Conservation (phyloP, 1,140 invertebrate genomes). For the Tetragnatha versicolor region DNA sequence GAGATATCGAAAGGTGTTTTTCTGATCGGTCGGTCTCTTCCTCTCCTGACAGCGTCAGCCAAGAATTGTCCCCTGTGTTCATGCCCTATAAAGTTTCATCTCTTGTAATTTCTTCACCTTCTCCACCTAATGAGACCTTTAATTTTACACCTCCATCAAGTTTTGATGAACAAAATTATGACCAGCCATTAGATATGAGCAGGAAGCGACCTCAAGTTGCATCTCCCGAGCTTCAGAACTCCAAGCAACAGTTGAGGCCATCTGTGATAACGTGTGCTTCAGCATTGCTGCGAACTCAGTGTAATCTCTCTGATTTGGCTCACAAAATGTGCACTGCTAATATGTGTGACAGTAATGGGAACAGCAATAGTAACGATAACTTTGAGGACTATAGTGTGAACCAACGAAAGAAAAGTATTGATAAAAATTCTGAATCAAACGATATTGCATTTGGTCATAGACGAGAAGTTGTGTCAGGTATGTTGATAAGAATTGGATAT, state of each 20-base stretch:
- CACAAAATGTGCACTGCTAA: conserved; percentile 35
- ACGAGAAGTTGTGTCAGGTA: conserved; percentile 56
- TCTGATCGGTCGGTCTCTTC: conserved; percentile 48
- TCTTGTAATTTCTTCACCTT: conserved; percentile 19
- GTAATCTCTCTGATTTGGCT: conserved; percentile 30
- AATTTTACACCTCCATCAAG: neutral
- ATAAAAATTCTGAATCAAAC: conserved; percentile 21
- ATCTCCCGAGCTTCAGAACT: neutral
- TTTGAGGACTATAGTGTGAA: neutral
- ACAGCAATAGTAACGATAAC: conserved; percentile 20
- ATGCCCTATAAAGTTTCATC: conserved; percentile 18
- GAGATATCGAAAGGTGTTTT: conserved; percentile 34
- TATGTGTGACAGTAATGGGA: conserved; percentile 22
- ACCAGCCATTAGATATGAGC: conserved; percentile 54
- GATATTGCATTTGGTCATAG: conserved; percentile 42
- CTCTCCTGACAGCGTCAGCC: conserved; percentile 42
- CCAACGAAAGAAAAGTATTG: conserved; percentile 53
- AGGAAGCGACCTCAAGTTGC: conserved; percentile 10
- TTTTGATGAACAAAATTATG: conserved; percentile 17
- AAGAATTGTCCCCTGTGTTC: conserved; percentile 31
- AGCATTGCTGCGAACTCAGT: conserved; percentile 51
- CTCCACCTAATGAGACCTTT: conserved; percentile 38
- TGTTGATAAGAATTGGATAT: neutral
- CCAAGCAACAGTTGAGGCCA: conserved; percentile 59
- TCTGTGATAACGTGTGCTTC: conserved; percentile 63